Conservation (phyloP, 2,113 vertebrate species). For the Crotalus tigris region DNA sequence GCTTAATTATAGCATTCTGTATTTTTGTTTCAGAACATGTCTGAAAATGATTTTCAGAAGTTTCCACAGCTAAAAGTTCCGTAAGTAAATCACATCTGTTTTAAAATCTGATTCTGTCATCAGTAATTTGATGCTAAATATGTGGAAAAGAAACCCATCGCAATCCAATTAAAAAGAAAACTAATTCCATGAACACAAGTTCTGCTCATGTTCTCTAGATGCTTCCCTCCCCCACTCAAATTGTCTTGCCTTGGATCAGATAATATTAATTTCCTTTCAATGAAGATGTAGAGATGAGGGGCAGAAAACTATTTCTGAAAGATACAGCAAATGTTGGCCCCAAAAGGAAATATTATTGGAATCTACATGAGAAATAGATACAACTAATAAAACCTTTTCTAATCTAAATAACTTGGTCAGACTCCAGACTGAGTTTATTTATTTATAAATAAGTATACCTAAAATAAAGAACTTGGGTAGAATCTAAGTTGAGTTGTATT, state of each 20-base stretch:
- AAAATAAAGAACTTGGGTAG: background rate
- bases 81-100: conserved; percentile 75
- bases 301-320: background rate
- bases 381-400: background rate
- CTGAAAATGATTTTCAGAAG: conserved; percentile 89
- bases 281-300: background rate
- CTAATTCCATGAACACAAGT: background rate
- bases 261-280: background rate
- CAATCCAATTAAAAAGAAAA: background rate
- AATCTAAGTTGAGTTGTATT: background rate
- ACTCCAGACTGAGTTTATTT: background rate
- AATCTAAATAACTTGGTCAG: background rate
- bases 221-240: background rate
- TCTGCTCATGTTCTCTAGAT: background rate
- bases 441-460: background rate
- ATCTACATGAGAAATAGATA: background rate
- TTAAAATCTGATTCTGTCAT: background rate
- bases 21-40: conserved; percentile 82
- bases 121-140: background rate
- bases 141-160: background rate
- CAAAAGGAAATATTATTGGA: no score
- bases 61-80: conserved; percentile 90
- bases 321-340: background rate
- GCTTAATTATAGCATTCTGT: background rate
- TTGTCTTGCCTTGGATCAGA: background rate